A percentile compares a stretch with the other conserved stretches of the same genome.
Conservation (phyloP, 2,113 vertebrate species). For the Lanius ludovicianus region DNA sequence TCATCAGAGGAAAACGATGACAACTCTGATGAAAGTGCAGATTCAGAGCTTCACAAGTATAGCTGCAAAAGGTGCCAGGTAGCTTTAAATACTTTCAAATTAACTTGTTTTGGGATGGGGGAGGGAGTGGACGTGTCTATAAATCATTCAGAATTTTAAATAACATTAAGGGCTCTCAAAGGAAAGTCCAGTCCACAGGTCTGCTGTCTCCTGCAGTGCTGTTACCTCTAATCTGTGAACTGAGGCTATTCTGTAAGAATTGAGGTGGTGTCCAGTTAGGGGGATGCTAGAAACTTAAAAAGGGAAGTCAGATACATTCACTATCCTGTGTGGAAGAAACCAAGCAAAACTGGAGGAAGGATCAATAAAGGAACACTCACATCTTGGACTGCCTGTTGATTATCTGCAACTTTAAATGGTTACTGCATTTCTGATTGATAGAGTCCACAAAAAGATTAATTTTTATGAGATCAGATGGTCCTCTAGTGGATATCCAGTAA, state of each 20-base stretch:
- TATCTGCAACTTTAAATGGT: not conserved
- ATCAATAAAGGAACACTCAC: not conserved
- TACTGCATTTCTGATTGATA: not conserved
- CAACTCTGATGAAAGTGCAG: conserved; percentile 85
- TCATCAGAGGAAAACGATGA: conserved; percentile 90
- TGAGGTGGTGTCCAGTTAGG: not conserved
- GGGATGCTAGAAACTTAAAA: not conserved
- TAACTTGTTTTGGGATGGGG: conserved; percentile 8
- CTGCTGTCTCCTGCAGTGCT: not conserved
- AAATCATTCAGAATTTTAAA: not conserved
- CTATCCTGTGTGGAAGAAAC: not conserved
- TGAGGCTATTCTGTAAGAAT: not conserved
- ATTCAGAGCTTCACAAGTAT: conserved; percentile 93
- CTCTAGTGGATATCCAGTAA: not conserved
- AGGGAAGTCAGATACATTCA: not conserved
- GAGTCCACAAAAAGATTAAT: not conserved
- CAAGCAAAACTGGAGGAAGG: not conserved
- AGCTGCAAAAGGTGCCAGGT: conserved; percentile 99
- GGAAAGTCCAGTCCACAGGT: not conserved
- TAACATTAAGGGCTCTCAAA: not conserved
- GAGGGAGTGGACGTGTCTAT: not conserved
- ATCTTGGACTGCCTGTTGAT: not conserved
- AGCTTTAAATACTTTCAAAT: conserved; percentile 65
- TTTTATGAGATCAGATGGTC: not conserved
- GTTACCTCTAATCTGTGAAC: not conserved